Evolutionary conservation across 2,113 vertebrate genomes (phyloP).

Genomic region (Eptesicus fuscus): DNA sequence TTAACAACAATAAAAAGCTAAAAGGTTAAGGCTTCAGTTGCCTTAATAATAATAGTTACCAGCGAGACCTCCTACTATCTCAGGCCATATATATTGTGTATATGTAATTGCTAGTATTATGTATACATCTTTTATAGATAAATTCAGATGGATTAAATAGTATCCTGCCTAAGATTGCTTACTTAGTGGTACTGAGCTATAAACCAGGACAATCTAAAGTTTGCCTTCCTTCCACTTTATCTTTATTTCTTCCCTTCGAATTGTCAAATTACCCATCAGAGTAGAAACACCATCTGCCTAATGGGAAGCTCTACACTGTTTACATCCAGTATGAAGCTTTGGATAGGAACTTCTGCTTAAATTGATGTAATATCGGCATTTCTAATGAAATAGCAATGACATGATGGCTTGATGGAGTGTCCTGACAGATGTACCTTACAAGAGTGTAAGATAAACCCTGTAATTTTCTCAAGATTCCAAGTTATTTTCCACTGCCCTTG

Average conservation of each 20-base stretch:
- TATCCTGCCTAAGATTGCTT: not conserved
- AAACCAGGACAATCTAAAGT: not conserved
- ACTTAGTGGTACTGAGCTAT: not conserved
- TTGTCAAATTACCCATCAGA: not conserved
- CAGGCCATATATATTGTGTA: not conserved
- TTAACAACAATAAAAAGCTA: not conserved
- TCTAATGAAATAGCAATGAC: not conserved
- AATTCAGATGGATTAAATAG: not conserved
- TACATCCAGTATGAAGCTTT: not conserved
- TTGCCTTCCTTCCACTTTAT: not conserved
- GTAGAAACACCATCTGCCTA: not conserved
- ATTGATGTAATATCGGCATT: not conserved
- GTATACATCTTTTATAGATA: not conserved
- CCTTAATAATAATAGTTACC: not conserved
- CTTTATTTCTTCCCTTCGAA: not conserved
- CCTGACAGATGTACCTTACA: not conserved
- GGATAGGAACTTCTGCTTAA: not conserved
- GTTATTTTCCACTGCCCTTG: constrained; percentile 12
- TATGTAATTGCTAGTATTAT: not conserved
- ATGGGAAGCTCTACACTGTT: not conserved
- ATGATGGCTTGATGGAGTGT: not conserved
- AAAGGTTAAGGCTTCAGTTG: not conserved
- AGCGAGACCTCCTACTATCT: not conserved
- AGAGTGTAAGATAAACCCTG: constrained; percentile 13
- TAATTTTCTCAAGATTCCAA: constrained; percentile 25